These are phyloP conservation scores for Habrosyne pyritoides DNA, from an alignment of 2,888 invertebrate species.

Conservation along the genomic window DNA sequence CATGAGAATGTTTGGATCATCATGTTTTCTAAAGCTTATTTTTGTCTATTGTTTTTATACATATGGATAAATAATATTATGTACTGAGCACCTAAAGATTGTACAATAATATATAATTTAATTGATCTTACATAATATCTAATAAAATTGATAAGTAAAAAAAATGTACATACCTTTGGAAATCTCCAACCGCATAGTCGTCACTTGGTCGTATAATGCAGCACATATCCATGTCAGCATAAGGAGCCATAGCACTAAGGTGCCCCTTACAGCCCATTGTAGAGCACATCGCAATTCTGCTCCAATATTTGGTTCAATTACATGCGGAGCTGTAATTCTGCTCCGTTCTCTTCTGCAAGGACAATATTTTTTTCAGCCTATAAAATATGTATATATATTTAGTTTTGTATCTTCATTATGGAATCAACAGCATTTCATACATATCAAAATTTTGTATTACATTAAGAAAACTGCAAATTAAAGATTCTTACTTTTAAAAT, in stretches of 20 bases:
- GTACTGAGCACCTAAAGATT: too few species aligned
- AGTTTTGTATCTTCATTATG: too few species aligned
- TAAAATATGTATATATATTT: too few species aligned
- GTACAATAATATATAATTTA: too few species aligned
- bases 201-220: conserved; percentile 72
- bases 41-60: too few species aligned
- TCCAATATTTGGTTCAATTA: conserved; percentile 58
- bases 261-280: conserved; percentile 72
- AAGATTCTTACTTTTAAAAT: too few species aligned
- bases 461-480: too few species aligned
- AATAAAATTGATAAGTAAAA: not conserved
- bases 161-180: conserved; percentile 56
- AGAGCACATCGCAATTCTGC: conserved; percentile 70
- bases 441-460: too few species aligned
- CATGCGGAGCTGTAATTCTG: conserved; percentile 35
- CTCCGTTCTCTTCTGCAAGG: conserved; percentile 66
- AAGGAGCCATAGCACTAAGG: conserved; percentile 71
- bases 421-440: too few species aligned
- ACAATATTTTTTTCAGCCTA: conserved; percentile 4
- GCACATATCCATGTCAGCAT: conserved; percentile 80
- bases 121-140: not conserved
- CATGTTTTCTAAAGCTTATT: too few species aligned
- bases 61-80: too few species aligned
- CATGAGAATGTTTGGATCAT: too few species aligned
- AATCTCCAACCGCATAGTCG: conserved; percentile 64